A percentile compares a stretch with the other conserved stretches of the same genome.
Evolutionary conservation across 2,888 invertebrate genomes (phyloP).

Genomic region (Dinocampus coccinellae): DNA sequence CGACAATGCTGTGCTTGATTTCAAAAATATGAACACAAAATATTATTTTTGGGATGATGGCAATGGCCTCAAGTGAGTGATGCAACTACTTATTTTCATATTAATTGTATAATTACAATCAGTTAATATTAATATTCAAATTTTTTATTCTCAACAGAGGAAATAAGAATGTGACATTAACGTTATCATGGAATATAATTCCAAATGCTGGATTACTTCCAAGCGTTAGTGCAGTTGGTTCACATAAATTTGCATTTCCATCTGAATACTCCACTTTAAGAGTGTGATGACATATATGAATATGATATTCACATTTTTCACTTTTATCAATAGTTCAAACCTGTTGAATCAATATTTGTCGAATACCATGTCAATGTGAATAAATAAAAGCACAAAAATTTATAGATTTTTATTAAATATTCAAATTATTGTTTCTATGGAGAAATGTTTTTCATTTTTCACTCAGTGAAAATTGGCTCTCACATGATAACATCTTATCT

Average conservation of each 20-base stretch:
- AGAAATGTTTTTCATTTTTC: no score
- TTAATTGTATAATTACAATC: no score
- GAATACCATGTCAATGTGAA: no score
- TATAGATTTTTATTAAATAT: no score
- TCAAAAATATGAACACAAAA: slow-evolving; percentile 95
- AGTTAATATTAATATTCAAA: slow-evolving; percentile 14
- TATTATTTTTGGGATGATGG: slow-evolving; percentile 99
- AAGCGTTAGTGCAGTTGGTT: slow-evolving; percentile 85
- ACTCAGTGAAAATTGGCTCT: no score
- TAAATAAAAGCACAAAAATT: no score
- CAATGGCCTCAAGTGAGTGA: slow-evolving; percentile 87
- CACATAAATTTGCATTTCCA: slow-evolving; percentile 92
- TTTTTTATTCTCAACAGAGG: slow-evolving; percentile 75
- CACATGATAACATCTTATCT: no score
- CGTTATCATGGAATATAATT: slow-evolving; percentile 97
- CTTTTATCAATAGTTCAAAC: not conserved
- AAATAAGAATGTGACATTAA: slow-evolving; percentile 93
- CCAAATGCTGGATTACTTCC: slow-evolving; percentile 97
- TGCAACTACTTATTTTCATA: slow-evolving; percentile 19
- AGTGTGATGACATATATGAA: slow-evolving; percentile 55
- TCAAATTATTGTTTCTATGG: no score
- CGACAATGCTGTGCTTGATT: slow-evolving; percentile 92
- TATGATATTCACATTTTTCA: not conserved
- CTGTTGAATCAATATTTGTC: not conserved
- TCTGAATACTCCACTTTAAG: slow-evolving; percentile 83